These are phyloP conservation scores for Oryzias sinensis DNA, from an alignment of 2,797 vertebrate species.

Conservation along the genomic window DNA sequence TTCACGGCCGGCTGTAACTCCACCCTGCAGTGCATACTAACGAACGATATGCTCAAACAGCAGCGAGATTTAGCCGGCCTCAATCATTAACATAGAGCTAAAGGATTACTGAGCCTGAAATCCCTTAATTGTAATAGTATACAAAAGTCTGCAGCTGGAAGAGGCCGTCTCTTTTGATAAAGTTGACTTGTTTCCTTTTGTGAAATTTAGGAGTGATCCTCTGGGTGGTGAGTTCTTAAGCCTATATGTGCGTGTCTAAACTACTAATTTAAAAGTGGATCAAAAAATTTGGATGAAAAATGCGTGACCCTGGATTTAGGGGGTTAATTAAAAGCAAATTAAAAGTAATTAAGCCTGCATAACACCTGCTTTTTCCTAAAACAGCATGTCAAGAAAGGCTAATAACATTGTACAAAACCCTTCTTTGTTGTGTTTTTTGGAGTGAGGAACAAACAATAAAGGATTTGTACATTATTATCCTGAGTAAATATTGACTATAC, in stretches of 20 bases:
- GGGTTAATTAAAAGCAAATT: constrained; percentile 84
- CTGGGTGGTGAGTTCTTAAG: constrained; percentile 25
- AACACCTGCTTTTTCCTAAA: constrained; percentile 75
- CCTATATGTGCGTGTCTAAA: constrained; percentile 27
- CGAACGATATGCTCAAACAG: constrained; percentile 70
- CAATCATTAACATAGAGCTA: constrained; percentile 65
- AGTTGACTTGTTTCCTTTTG: constrained; percentile 59
- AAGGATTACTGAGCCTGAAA: constrained; percentile 74
- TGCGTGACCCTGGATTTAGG: constrained; percentile 59
- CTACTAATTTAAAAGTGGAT: constrained; percentile 56
- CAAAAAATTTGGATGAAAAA: constrained; percentile 41
- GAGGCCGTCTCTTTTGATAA: constrained; percentile 51
- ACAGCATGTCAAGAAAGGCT: constrained; percentile 65
- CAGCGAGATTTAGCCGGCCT: constrained; percentile 45
- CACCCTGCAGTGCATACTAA: constrained; percentile 69
- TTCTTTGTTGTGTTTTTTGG: constrained; percentile 63
- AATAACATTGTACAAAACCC: constrained; percentile 74
- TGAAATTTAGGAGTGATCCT: constrained; percentile 28
- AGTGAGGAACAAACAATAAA: constrained; percentile 61
- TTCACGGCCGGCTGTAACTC: constrained; percentile 46
- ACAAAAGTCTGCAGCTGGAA: constrained; percentile 53
- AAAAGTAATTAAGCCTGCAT: constrained; percentile 75
- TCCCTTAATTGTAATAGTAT: constrained; percentile 78
- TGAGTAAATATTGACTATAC: constrained; percentile 76
- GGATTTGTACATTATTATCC: constrained; percentile 73